Evolutionary conservation across 2,113 vertebrate genomes (phyloP).

Genomic region (Coreoperca whiteheadi): DNA sequence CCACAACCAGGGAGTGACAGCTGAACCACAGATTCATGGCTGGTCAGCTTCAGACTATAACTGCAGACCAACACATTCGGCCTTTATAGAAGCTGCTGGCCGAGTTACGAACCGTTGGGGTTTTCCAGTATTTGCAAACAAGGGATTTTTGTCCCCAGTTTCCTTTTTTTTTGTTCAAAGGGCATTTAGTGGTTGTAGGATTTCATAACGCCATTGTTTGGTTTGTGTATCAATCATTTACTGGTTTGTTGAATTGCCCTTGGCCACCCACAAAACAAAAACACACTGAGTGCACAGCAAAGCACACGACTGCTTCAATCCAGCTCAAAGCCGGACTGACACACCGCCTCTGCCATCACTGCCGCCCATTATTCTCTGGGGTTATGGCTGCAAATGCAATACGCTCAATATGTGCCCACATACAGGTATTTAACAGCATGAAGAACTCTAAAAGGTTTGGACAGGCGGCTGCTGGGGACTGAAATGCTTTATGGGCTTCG

Average conservation of each 20-base stretch:
- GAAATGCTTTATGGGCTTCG: no score
- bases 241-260: neutral
- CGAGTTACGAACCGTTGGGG: no score
- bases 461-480: no score
- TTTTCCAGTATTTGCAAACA: neutral
- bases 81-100: neutral
- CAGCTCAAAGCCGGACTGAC: no score
- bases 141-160: neutral
- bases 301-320: neutral
- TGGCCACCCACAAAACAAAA: neutral
- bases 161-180: neutral
- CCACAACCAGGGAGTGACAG: slow-evolving; percentile 2
- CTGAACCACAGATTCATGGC: slow-evolving; percentile 43
- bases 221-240: slow-evolving; percentile 16
- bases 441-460: no score
- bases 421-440: no score
- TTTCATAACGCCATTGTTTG: neutral
- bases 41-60: neutral
- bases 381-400: no score
- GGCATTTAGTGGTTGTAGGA: neutral
- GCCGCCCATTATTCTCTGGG: neutral
- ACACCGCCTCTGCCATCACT: neutral
- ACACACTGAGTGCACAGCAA: neutral
- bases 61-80: neutral
- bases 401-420: no score